phyloP scores from a whole-genome alignment of 2,113 vertebrate genomes.

The Phyllopteryx taeniolatus region DNA sequence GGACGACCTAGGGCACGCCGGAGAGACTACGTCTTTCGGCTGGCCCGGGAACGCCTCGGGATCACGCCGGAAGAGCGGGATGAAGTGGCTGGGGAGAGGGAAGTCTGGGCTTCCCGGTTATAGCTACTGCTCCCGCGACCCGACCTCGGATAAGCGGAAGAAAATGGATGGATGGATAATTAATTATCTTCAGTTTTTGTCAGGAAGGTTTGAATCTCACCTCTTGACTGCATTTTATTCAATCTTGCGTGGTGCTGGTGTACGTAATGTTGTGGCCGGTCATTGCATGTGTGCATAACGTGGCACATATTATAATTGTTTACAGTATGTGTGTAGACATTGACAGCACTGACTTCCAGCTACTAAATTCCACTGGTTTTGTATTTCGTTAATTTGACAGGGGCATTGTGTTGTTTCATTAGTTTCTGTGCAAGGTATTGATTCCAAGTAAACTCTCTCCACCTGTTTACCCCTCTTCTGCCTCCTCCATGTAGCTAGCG shows the following conservation, averaged over 20 bases:
- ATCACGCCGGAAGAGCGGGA: too few relatives aligned
- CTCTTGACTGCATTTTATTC: not conserved
- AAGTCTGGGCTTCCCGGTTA: too few relatives aligned
- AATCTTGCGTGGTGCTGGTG: not conserved
- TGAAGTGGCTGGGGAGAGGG: too few relatives aligned
- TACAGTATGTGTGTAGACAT: not conserved
- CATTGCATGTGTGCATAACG: too few relatives aligned
- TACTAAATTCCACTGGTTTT: not conserved
- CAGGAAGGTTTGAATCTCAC: not conserved
- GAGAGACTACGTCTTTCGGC: too few relatives aligned
- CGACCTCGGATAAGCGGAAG: too few relatives aligned
- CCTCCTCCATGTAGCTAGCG: conserved; percentile 83
- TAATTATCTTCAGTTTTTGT: not conserved
- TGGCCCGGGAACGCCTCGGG: too few relatives aligned
- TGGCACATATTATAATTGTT: not conserved
- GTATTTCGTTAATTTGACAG: not conserved
- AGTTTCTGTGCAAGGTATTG: not conserved
- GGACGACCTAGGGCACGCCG: too few relatives aligned
- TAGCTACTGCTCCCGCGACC: too few relatives aligned
- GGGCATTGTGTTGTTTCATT: not conserved
- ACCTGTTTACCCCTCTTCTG: conserved; percentile 71
- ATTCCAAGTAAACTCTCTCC: conserved; percentile 76
- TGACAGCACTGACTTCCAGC: not conserved
- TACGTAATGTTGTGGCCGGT: not conserved
- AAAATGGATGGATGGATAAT: too few relatives aligned